These are phyloP conservation scores for Nymphalis urticae DNA, from an alignment of 2,888 invertebrate genomes.

Conservation along the genomic window DNA sequence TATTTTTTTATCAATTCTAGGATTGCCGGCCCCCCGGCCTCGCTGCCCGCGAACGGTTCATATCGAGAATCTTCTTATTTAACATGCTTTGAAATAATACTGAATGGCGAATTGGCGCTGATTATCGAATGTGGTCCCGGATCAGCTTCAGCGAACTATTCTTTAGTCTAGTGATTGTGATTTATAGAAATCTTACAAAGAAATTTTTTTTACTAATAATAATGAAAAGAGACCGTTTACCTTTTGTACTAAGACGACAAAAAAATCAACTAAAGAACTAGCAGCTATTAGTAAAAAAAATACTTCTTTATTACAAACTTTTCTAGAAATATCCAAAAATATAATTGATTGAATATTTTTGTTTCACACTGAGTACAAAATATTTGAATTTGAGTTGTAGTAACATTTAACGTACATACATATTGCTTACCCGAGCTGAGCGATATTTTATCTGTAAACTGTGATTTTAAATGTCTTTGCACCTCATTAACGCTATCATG, in stretches of 20 bases:
- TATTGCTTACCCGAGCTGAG: background rate
- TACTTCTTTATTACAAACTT: background rate
- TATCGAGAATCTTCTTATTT: constrained; percentile 1
- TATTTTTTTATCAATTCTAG: background rate
- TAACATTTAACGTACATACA: no score
- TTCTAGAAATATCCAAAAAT: no score
- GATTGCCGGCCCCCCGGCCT: background rate
- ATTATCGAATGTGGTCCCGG: background rate
- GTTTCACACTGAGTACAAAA: no score
- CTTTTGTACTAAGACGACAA: no score
- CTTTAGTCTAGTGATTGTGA: background rate
- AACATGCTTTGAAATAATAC: background rate
- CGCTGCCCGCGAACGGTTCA: background rate
- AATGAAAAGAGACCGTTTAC: no score
- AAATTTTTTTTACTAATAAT: background rate
- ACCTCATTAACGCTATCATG: background rate
- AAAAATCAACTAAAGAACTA: no score
- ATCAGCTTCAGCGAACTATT: background rate
- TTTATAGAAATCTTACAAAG: background rate
- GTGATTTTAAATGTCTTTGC: background rate
- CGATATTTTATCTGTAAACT: background rate
- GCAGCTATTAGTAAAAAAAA: no score
- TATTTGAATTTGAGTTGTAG: no score
- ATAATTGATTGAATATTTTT: no score
- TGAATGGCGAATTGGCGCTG: background rate